A percentile compares a stretch with the other conserved stretches of the same genome.
phyloP scores from a whole-genome alignment of 2,113 vertebrate species.

The Cyanocitta stelleri region DNA sequence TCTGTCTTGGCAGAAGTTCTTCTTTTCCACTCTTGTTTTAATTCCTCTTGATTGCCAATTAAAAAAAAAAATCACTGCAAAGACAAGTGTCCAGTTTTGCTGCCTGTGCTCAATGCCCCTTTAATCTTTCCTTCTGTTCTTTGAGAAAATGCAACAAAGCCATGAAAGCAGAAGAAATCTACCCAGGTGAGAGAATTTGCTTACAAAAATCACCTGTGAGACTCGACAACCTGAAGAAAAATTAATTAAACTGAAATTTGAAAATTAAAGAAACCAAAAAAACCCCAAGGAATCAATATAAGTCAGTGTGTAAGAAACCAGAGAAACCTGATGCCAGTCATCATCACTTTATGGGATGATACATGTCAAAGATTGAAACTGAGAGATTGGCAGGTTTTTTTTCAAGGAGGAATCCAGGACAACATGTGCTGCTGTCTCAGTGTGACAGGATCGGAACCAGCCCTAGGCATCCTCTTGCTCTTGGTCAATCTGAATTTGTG shows the following conservation, averaged over 20 bases:
- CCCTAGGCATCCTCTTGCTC: neutral
- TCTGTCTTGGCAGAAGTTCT: conserved; percentile 20
- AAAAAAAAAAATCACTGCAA: neutral
- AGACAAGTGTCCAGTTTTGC: neutral
- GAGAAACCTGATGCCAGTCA: neutral
- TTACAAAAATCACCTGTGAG: neutral
- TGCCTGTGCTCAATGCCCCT: neutral
- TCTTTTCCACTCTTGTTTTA: conserved; percentile 38
- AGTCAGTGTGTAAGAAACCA: neutral
- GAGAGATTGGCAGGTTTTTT: neutral
- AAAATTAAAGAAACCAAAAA: neutral
- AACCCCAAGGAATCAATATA: neutral
- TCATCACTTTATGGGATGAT: neutral
- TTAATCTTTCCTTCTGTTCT: neutral
- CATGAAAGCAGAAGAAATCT: neutral
- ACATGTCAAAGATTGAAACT: neutral
- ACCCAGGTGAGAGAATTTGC: neutral
- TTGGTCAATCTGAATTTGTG: neutral
- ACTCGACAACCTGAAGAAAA: neutral
- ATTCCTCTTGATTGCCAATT: conserved; percentile 14
- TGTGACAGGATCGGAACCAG: neutral
- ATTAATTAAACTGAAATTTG: neutral
- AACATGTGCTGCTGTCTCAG: neutral
- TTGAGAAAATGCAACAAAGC: neutral
- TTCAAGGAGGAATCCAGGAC: neutral